Evolutionary conservation across 2,113 vertebrate genomes (phyloP).

Genomic region (Pedetes capensis): DNA sequence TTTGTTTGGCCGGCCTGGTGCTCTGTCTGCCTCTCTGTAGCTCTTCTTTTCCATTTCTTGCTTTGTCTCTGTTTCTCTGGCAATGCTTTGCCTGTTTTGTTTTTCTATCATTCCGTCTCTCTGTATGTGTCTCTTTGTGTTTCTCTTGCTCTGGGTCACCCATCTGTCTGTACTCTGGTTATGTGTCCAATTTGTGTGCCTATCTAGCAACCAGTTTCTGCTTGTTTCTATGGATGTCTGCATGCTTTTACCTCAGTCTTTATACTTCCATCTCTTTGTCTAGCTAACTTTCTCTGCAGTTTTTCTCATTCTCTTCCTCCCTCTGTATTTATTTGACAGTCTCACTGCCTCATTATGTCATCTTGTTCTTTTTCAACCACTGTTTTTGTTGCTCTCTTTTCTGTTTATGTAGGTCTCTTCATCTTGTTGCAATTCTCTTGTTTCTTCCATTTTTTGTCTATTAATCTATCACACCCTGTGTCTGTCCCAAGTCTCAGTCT

Average conservation of each 20-base stretch:
- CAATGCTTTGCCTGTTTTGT: background rate
- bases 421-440: background rate
- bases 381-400: background rate
- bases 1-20: background rate
- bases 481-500: background rate
- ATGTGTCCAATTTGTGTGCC: background rate
- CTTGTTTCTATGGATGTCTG: background rate
- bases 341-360: background rate
- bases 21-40: background rate
- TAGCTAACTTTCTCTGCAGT: background rate
- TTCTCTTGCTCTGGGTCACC: background rate
- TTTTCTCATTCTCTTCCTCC: background rate
- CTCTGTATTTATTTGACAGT: background rate
- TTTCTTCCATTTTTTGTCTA: background rate
- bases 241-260: background rate
- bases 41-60: background rate
- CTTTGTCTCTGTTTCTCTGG: background rate
- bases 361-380: background rate
- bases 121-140: background rate
- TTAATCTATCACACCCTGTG: background rate
- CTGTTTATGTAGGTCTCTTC: background rate
- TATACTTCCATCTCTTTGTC: background rate
- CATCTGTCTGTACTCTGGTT: background rate
- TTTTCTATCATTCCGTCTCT: background rate
- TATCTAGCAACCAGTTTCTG: background rate